Percentiles rank a stretch among this genome's conserved stretches.
These are phyloP conservation scores for Lochmaea capreae DNA, from an alignment of 2,888 invertebrate genomes.

Conservation along the genomic window DNA sequence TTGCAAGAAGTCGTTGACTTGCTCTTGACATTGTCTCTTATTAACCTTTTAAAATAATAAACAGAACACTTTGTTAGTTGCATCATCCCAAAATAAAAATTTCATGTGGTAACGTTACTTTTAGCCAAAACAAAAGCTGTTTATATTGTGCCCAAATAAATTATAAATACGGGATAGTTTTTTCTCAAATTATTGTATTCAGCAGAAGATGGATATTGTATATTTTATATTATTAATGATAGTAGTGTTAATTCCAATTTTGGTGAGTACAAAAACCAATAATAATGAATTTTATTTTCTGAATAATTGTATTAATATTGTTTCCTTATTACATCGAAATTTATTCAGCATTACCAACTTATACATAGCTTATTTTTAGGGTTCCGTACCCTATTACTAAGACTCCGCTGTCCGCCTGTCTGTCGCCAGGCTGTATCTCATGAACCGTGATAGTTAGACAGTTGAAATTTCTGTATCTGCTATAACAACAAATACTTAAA, in stretches of 20 bases:
- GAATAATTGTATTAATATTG: not conserved
- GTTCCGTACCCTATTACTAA: too few relatives aligned
- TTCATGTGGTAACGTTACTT: not conserved
- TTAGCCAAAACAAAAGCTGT: not conserved
- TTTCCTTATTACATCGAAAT: too few relatives aligned
- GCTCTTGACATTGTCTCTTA: not conserved
- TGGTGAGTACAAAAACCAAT: not conserved
- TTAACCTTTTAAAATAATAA: not conserved
- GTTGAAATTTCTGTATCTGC: too few relatives aligned
- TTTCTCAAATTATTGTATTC: not conserved
- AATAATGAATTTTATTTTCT: too few relatives aligned
- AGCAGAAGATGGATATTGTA: not conserved
- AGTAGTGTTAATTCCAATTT: not conserved
- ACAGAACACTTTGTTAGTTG: not conserved
- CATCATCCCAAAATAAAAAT: not conserved
- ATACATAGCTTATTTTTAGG: too few relatives aligned
- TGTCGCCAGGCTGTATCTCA: too few relatives aligned
- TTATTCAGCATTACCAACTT: too few relatives aligned
- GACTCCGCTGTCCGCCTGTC: too few relatives aligned
- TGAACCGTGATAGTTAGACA: too few relatives aligned
- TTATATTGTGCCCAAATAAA: not conserved
- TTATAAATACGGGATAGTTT: not conserved
- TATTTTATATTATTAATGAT: not conserved
- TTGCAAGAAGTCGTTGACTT: slow-evolving; percentile 1
- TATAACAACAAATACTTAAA: too few relatives aligned